phyloP scores from a whole-genome alignment of 2,113 vertebrate species.

The Corythornis cristatus region DNA sequence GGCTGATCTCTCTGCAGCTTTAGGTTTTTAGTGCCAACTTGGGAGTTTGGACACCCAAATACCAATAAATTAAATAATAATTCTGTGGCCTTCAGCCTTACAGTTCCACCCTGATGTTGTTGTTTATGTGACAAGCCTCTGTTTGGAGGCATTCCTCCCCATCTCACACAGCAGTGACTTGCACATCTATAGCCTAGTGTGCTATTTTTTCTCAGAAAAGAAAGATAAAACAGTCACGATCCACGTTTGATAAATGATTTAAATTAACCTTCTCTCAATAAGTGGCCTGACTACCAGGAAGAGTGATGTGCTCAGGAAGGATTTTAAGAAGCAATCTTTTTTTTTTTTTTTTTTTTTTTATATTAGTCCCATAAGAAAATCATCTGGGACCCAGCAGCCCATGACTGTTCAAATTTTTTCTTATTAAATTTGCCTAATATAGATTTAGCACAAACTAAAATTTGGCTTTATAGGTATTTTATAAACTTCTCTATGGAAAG shows the following conservation, averaged over 20 bases:
- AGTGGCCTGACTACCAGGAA: background rate
- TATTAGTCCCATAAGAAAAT: constrained; percentile 17
- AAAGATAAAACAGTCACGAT: background rate
- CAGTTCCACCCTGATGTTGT: background rate
- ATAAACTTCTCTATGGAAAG: constrained; percentile 45
- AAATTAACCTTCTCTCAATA: background rate
- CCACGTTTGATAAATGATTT: background rate
- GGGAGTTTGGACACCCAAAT: background rate
- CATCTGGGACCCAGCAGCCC: background rate
- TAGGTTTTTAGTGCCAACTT: background rate
- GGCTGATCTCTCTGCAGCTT: background rate
- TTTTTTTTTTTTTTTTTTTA: background rate
- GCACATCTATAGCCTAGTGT: too few relatives aligned
- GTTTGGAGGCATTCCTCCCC: background rate
- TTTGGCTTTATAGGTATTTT: constrained; percentile 38
- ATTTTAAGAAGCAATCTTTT: constrained; percentile 26
- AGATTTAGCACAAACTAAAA: constrained; percentile 34
- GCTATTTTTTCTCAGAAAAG: background rate
- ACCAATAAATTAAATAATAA: background rate
- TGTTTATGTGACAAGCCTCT: background rate
- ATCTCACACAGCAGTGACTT: background rate
- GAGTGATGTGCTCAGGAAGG: background rate
- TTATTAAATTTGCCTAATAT: constrained; percentile 45
- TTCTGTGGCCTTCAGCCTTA: background rate
- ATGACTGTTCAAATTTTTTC: constrained; percentile 4